Evolutionary conservation across 2,797 vertebrate species (phyloP).

Genomic region (Lepilemur septentrionalis): DNA sequence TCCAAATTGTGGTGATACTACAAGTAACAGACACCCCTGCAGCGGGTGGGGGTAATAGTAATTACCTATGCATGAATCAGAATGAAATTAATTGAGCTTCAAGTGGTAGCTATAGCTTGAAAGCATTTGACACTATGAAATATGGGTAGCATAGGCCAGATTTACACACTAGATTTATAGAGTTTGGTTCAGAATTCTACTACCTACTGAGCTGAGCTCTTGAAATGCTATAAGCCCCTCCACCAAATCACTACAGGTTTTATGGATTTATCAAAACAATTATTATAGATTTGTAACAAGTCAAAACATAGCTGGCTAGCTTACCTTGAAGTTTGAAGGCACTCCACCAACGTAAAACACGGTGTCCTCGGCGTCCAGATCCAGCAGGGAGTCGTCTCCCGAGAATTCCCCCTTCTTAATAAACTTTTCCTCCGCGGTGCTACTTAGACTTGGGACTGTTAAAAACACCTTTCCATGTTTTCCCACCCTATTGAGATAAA

Average conservation of each 20-base stretch:
- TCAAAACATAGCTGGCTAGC: not conserved
- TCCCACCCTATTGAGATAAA: conserved; percentile 88
- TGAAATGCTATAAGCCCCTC: not conserved
- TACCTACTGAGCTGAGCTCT: not conserved
- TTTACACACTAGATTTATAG: not conserved
- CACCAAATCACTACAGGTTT: not conserved
- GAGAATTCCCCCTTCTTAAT: conserved; percentile 94
- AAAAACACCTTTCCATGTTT: conserved; percentile 96
- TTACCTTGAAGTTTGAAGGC: conserved; percentile 91
- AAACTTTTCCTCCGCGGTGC: conserved; percentile 96
- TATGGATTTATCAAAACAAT: not conserved
- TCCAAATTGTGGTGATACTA: not conserved
- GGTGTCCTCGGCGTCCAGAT: conserved; percentile 90
- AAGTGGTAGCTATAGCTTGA: not conserved
- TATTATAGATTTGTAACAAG: not conserved
- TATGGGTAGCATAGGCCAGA: not conserved
- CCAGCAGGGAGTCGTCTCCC: conserved; percentile 91
- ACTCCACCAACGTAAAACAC: conserved; percentile 96
- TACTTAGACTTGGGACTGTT: conserved; percentile 93
- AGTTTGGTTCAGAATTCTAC: not conserved
- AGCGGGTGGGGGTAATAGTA: not conserved
- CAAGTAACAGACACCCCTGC: not conserved
- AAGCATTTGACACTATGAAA: not conserved
- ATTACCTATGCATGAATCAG: not conserved
- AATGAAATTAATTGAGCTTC: not conserved